A percentile compares a stretch with the other conserved stretches of the same genome.
phyloP scores from a whole-genome alignment of 30 jellyfish, hydroid and myxozoan genomes.

The Aurelia coerulea region DNA sequence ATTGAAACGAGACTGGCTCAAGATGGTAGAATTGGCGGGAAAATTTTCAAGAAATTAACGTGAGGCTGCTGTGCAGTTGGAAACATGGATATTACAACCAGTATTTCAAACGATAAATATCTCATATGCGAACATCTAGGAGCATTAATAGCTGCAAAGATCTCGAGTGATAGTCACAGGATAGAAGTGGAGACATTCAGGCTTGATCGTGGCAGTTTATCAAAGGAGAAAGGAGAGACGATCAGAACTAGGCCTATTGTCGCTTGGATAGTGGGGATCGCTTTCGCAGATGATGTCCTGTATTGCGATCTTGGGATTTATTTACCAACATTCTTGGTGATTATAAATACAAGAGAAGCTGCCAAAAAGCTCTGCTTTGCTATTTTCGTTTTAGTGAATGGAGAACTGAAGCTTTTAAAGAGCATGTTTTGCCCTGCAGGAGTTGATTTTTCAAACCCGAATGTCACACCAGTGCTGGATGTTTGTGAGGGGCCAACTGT shows the following conservation, averaged over 20 bases:
- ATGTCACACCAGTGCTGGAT: background rate
- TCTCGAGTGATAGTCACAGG: conserved; percentile 1
- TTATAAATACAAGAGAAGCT: background rate
- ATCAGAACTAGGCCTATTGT: background rate
- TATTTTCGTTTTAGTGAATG: background rate
- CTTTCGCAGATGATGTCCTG: background rate
- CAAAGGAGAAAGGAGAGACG: background rate
- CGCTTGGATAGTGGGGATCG: background rate
- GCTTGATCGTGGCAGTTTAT: background rate
- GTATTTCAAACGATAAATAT: too few species aligned
- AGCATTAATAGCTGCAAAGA: conserved; percentile 1
- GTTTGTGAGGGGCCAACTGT: conserved; percentile 16
- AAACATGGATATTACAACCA: too few species aligned
- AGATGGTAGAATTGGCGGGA: too few species aligned
- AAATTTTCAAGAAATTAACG: too few species aligned
- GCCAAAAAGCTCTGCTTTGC: background rate
- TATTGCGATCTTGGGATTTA: conserved; percentile 5
- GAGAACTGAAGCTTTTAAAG: background rate
- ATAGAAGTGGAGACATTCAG: background rate
- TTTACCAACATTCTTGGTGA: conserved; percentile 6
- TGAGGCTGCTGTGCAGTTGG: too few species aligned
- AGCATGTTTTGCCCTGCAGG: background rate
- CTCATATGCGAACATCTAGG: conserved; percentile 8
- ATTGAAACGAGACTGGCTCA: too few species aligned
- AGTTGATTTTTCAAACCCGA: background rate